Base-by-base conservation (phyloP, 2,797 vertebrate genomes). In the Miopithecus talapoin region DNA sequence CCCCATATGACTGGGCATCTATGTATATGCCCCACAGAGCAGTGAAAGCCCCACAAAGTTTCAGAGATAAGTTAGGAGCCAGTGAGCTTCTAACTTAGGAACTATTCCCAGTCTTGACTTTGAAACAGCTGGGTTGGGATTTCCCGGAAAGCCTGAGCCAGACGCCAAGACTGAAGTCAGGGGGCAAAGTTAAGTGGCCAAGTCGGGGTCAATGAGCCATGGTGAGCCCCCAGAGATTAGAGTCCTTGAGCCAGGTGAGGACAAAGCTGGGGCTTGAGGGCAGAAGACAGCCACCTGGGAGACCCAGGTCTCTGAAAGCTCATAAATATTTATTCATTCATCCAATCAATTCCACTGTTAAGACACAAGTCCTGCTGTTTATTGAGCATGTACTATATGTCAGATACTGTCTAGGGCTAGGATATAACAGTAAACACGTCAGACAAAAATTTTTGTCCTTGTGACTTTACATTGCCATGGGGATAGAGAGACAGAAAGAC, bases 61-160 rank as follows among this genome's bases (percentile, higher is more conserved):
- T 72, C 64, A 85, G 76, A 91, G 92, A 53, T 81, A 48, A 61
- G 28, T 85, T 24, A 89, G 50, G 22, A 93, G 28, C 19, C 64
- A n/a, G 33, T 68, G 33, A 68, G 33, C 16, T 1, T 68, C 33
- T 68, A 68, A 68, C 64, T 68, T 68, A n/a, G 8, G 64, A 19
- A 33, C 33, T 9, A 68, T 68, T 68, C 30, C 33, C 33, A n/a
- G 33, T 68, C 64, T 68, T 68, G 64, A 68, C 64, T 68, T 68
- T 87, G 79, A 33, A 81, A 90, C 36, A 95, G 33, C 76, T 92
- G 46, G 84, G 6, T 74, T 91, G 74, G 41, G 36, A 93, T 94
- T 97, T 94, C 91, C 72, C 93, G 85, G 87, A 95, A 95, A 97
- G 50, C 92, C 93, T 85, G n/a, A 94, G 89, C 92, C 64, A 87